Evolutionary conservation across 92 coral and sea anemone species (phyloP).

Genomic region (Phenganax marumi): DNA sequence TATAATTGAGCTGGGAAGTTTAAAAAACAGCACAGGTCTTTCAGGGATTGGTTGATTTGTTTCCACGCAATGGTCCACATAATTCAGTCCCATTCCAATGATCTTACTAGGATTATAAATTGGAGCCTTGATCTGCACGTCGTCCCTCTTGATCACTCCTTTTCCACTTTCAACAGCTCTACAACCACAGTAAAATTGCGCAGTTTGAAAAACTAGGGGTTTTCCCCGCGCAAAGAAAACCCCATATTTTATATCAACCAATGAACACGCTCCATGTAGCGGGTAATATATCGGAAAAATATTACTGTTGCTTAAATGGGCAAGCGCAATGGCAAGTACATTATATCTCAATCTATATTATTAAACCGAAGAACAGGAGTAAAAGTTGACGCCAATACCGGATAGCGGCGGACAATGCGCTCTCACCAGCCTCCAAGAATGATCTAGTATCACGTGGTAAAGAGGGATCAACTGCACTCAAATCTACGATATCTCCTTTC

Average conservation of each 20-base stretch:
- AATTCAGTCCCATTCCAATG: slow-evolving; percentile 94
- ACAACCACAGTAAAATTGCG: neutral
- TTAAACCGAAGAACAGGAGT: neutral
- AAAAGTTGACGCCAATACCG: neutral
- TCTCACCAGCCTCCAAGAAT: slow-evolving; percentile 72
- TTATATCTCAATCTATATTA: too few species aligned
- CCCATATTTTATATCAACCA: neutral
- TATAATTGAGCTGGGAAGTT: slow-evolving; percentile 80
- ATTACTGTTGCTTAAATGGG: neutral
- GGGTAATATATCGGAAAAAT: neutral
- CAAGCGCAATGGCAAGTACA: too few species aligned
- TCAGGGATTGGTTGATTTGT: slow-evolving; percentile 86
- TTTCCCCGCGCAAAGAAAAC: neutral
- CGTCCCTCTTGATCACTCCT: slow-evolving; percentile 69
- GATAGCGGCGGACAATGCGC: slow-evolving; percentile 33
- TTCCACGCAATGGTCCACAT: slow-evolving; percentile 86
- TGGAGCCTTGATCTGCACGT: slow-evolving; percentile 83
- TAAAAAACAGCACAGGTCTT: slow-evolving; percentile 83
- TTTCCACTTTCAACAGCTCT: slow-evolving; percentile 76
- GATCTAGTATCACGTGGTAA: slow-evolving; percentile 78
- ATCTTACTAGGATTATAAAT: slow-evolving; percentile 87
- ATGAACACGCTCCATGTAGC: neutral
- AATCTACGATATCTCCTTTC: slow-evolving; percentile 84
- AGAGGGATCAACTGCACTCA: slow-evolving; percentile 66
- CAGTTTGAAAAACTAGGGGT: neutral